These are phyloP conservation scores for Apantesis nais DNA, from an alignment of 2,888 invertebrate genomes.

Conservation along the genomic window DNA sequence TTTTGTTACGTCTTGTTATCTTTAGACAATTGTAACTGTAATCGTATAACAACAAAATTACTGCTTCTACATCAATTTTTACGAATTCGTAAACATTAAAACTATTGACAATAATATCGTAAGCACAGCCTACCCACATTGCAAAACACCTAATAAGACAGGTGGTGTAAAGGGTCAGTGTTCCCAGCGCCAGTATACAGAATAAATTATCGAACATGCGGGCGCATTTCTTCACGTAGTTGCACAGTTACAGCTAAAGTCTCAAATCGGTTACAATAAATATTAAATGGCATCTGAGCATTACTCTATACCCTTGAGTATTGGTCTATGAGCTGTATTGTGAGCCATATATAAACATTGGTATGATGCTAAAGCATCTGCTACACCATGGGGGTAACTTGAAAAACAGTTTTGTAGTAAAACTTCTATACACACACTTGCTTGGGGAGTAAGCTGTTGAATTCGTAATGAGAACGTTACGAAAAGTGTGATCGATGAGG, in stretches of 20 bases:
- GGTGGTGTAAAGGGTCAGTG: slow-evolving; percentile 47
- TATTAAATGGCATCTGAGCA: slow-evolving; percentile 20
- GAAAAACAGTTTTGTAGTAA: too few species aligned
- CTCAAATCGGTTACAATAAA: slow-evolving; percentile 30
- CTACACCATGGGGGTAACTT: too few species aligned
- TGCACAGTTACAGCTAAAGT: slow-evolving; percentile 15
- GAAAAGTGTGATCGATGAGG: too few species aligned
- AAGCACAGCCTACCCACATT: slow-evolving; percentile 16
- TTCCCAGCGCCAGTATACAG: slow-evolving; percentile 27
- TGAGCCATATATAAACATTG: too few species aligned
- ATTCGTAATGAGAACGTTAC: too few species aligned
- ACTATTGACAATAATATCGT: slow-evolving; percentile 17
- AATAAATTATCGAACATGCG: slow-evolving; percentile 44
- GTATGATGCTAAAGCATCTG: too few species aligned
- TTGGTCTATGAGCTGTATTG: background rate
- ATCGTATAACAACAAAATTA: background rate
- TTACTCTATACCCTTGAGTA: background rate
- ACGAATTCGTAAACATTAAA: slow-evolving; percentile 7
- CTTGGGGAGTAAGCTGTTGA: too few species aligned
- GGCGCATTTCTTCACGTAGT: slow-evolving; percentile 42
- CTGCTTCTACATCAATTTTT: background rate
- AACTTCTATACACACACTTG: too few species aligned
- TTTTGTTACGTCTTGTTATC: background rate
- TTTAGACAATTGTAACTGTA: background rate
- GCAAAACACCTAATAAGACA: slow-evolving; percentile 30